A percentile compares a stretch with the other conserved stretches of the same genome.
Conservation (phyloP, 2,888 invertebrate species). For the Metallyticus violacea region DNA sequence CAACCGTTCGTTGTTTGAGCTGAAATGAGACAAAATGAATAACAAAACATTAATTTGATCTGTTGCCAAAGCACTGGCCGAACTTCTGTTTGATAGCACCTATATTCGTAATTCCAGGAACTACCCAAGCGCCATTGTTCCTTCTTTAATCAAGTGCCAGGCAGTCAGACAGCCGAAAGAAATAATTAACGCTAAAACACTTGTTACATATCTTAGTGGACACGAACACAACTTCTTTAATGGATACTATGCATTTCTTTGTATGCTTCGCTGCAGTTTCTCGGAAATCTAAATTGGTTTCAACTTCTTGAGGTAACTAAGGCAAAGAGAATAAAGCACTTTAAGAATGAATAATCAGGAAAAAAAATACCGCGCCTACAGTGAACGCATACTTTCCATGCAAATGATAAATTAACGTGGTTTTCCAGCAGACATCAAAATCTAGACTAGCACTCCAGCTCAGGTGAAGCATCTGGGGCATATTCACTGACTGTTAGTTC, state of each 20-base stretch:
- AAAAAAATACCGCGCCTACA: not conserved
- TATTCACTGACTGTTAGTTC: no score
- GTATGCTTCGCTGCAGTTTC: not conserved
- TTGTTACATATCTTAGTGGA: not conserved
- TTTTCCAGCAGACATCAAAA: no score
- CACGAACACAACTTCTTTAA: not conserved
- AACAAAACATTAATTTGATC: not conserved
- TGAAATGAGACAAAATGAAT: not conserved
- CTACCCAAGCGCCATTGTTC: not conserved
- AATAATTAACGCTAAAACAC: not conserved
- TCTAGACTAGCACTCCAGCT: not conserved
- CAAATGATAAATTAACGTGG: not conserved
- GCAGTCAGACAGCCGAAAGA: not conserved
- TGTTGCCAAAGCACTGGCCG: not conserved
- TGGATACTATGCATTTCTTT: not conserved
- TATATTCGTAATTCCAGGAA: not conserved
- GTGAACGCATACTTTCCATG: not conserved
- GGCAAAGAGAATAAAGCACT: no score
- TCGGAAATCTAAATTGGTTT: not conserved
- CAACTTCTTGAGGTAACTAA: not conserved
- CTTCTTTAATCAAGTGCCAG: not conserved
- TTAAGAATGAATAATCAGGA: not conserved
- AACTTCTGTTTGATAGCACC: not conserved
- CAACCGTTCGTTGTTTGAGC: not conserved
- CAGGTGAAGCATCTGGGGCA: not conserved